These are phyloP conservation scores for Melanotus villosus DNA, from an alignment of 2,888 invertebrate genomes.

Conservation along the genomic window DNA sequence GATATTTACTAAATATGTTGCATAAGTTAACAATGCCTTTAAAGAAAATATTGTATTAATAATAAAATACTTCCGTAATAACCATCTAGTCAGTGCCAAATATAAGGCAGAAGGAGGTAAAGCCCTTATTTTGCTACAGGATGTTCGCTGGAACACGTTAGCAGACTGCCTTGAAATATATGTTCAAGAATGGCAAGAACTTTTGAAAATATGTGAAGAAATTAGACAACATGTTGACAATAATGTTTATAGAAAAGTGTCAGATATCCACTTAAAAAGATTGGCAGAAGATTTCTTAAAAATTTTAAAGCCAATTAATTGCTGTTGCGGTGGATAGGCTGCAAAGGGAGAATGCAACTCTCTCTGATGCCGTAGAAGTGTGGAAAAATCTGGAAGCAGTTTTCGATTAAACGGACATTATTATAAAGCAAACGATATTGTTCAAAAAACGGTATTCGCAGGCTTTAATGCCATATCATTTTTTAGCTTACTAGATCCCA, in stretches of 20 bases:
- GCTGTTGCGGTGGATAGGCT: slow-evolving; percentile 5
- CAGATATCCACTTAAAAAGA: background rate
- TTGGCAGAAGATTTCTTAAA: slow-evolving; percentile 14
- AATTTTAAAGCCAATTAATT: slow-evolving; percentile 26
- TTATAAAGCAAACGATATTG: background rate
- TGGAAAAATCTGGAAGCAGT: slow-evolving; percentile 14
- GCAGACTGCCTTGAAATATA: slow-evolving; percentile 25
- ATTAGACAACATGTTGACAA: background rate
- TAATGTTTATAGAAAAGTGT: background rate
- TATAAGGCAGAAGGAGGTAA: slow-evolving; percentile 42
- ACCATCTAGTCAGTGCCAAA: slow-evolving; percentile 33
- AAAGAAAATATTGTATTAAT: slow-evolving; percentile 36
- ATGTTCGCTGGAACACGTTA: slow-evolving; percentile 44
- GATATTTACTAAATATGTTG: too few relatives aligned
- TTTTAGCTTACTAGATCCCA: slow-evolving; percentile 17
- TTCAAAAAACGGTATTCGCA: slow-evolving; percentile 11
- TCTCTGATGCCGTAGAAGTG: slow-evolving; percentile 14
- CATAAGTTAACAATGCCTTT: too few relatives aligned
- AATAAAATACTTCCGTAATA: slow-evolving; percentile 43
- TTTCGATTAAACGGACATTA: background rate
- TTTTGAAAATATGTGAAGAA: slow-evolving; percentile 27
- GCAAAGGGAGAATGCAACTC: slow-evolving; percentile 20
- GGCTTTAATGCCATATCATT: slow-evolving; percentile 25
- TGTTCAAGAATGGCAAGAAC: slow-evolving; percentile 2
- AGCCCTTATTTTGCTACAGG: slow-evolving; percentile 35